These are phyloP conservation scores for Bombus impatiens DNA, from an alignment of 1,140 invertebrate genomes.

Conservation along the genomic window DNA sequence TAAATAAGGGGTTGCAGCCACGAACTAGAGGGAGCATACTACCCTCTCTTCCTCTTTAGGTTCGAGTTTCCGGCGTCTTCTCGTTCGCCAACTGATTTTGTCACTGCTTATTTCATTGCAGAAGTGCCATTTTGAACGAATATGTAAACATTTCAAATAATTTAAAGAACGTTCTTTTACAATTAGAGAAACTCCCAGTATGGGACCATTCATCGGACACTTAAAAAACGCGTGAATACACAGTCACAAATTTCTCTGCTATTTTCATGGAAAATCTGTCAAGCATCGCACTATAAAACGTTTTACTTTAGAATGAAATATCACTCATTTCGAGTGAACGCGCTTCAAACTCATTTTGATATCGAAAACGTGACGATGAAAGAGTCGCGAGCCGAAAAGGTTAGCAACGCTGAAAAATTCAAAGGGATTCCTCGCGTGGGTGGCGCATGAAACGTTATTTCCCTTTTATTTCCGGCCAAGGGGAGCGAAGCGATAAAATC, in stretches of 20 bases:
- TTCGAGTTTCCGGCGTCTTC: background rate
- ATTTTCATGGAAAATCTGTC: background rate
- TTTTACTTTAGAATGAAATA: background rate
- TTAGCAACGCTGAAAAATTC: slow-evolving; percentile 50
- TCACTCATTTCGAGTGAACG: background rate
- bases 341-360: background rate
- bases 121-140: background rate
- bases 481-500: slow-evolving; percentile 61
- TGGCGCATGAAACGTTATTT: slow-evolving; percentile 58
- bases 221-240: background rate
- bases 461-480: slow-evolving; percentile 62
- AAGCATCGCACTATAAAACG: rapidly evolving
- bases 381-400: background rate
- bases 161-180: background rate
- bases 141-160: background rate
- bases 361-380: background rate
- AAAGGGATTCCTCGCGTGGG: slow-evolving; percentile 47
- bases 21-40: background rate
- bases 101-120: background rate
- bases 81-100: slow-evolving; percentile 12
- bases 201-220: no score
- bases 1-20: slow-evolving; percentile 51
- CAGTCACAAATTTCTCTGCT: background rate
- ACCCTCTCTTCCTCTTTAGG: background rate
- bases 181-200: background rate